A percentile compares a stretch with the other conserved stretches of the same genome.
These are phyloP conservation scores for Tachina grossa DNA, from an alignment of 2,888 invertebrate genomes.

Conservation along the genomic window DNA sequence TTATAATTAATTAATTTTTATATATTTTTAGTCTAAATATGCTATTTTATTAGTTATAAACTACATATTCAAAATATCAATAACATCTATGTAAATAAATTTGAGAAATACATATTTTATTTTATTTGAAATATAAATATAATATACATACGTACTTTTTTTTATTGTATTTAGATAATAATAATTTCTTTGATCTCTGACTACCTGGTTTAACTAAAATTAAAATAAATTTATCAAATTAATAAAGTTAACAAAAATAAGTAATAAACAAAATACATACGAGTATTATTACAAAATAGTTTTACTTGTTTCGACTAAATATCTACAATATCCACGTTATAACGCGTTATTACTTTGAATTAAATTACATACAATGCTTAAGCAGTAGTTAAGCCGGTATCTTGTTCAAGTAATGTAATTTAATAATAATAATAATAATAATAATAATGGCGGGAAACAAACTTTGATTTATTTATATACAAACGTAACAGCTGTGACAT, in stretches of 20 bases:
- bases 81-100: slow-evolving; percentile 68
- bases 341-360: too few species aligned
- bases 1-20: slow-evolving; percentile 40
- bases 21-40: slow-evolving; percentile 56
- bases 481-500: too few species aligned
- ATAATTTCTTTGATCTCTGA: slow-evolving; percentile 48
- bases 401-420: too few species aligned
- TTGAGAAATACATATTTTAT: slow-evolving; percentile 47
- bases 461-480: too few species aligned
- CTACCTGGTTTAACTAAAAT: slow-evolving; percentile 45
- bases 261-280: slow-evolving; percentile 1
- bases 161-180: slow-evolving; percentile 20
- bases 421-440: too few species aligned
- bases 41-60: slow-evolving; percentile 53
- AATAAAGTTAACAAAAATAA: slow-evolving; percentile 44
- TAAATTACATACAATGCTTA: too few species aligned
- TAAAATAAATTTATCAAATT: slow-evolving; percentile 21
- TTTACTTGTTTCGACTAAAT: not conserved
- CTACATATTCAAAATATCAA: slow-evolving; percentile 64
- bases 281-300: not conserved
- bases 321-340: too few species aligned
- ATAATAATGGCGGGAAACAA: too few species aligned
- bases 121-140: slow-evolving; percentile 22
- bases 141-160: not conserved
- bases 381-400: too few species aligned